Evolutionary conservation across 2,888 invertebrate genomes (phyloP), one percentile per base, ranked within the genome.

Genomic region (Yponomeuta sedellus): DNA sequence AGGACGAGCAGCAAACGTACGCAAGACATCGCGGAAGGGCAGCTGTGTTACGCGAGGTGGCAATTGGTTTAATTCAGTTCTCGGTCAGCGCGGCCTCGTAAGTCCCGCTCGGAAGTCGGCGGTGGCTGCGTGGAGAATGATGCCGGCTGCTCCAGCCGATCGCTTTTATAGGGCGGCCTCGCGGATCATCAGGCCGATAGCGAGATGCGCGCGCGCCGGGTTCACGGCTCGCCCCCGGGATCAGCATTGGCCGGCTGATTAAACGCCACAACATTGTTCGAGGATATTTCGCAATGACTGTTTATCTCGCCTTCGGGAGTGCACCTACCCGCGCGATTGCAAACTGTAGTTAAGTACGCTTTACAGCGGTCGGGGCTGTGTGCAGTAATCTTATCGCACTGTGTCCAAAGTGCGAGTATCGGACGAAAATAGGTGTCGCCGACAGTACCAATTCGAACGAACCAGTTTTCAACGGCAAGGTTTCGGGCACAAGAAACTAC

Each of bases 91-190:
- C 74, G 85, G 76, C 87, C 88, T 86, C 83, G 79, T 75, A 75
- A 71, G 65, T 63, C 65, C 58, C 58, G 77, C 79, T 77, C 85
- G 88, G 89, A 86, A 88, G 84, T 85, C 83, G 79, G 83, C 80
- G 58, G 67, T 61, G 62, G 82, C 76, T 52, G 77, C 86, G 80
- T 86, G 82, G 83, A 86, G 87, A 91, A 88, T 90, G 90, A 81
- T 88, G 85, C 79, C 86, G 85, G 86, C 83, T 85, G 83, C 77
- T 82, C 83, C 77, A 76, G 77, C 75, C 78, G 79, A 73, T 76
- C 77, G 78, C 79, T 89, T 91, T 89, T 91, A 87, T 90, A 91
- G 89, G 90, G 83, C 85, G 88, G 88, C 90, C 90, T 91, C 90
- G 90, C 28, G 61, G 80, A 80, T 85, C 87, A 86, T 88, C 88